Conservation (phyloP, 1,140 invertebrate species). For the Diabrotica virgifera region DNA sequence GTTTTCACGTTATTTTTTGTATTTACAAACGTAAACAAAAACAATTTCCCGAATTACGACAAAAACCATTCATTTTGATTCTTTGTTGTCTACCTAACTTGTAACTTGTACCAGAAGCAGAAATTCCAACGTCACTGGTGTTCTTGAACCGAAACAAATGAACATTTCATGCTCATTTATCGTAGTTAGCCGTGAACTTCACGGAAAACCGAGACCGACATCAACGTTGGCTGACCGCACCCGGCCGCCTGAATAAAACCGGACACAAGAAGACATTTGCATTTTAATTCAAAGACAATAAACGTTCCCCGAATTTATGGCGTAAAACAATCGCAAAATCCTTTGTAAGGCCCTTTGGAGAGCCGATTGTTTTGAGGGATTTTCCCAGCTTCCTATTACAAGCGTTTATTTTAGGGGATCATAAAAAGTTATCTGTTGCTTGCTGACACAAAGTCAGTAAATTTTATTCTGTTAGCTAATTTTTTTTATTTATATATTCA, state of each 20-base stretch:
- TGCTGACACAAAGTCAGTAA: no score
- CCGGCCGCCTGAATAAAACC: background rate
- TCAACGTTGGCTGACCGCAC: background rate
- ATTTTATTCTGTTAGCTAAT: no score
- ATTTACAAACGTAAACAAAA: no score
- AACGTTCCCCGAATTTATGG: background rate
- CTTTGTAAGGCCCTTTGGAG: background rate
- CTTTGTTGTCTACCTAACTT: background rate
- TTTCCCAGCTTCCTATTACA: no score
- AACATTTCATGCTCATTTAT: slow-evolving; percentile 3
- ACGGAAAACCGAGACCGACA: background rate
- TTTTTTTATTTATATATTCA: no score
- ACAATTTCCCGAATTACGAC: no score
- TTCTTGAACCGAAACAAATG: background rate
- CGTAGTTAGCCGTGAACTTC: background rate
- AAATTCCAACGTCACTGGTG: background rate
- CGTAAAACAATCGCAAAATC: background rate
- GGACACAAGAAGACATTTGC: background rate
- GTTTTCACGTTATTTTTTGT: no score
- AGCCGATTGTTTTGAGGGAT: background rate
- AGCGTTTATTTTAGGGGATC: no score
- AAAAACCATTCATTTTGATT: background rate
- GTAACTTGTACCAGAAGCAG: background rate
- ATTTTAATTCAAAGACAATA: background rate
- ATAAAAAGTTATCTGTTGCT: no score